These are phyloP conservation scores for Oncorhynchus nerka DNA, from an alignment of 2,113 vertebrate species.

Conservation along the genomic window DNA sequence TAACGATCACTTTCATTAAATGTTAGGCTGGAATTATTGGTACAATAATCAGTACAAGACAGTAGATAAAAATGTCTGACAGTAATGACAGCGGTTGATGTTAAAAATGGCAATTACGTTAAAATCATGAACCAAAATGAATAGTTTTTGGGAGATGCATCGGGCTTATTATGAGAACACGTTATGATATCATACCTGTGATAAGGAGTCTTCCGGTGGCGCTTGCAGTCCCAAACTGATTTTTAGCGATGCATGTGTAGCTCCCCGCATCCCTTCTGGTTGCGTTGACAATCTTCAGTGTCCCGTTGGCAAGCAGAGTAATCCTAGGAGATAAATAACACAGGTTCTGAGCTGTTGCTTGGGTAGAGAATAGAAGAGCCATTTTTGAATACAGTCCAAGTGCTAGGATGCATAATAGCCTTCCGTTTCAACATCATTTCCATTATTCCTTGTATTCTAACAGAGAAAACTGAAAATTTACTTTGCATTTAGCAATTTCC, in stretches of 20 bases:
- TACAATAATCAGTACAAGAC: not conserved
- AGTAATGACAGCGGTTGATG: not conserved
- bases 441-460: no score
- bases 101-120: not conserved
- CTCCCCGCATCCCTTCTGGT: conserved; percentile 82
- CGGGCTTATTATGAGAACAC: no score
- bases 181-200: conserved; percentile 75
- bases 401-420: not conserved
- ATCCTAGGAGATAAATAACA: conserved; percentile 68
- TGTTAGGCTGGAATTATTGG: not conserved
- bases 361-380: not conserved
- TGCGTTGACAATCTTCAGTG: conserved; percentile 83
- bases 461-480: not conserved
- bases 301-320: conserved; percentile 80
- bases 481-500: not conserved
- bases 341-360: not conserved
- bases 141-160: no score
- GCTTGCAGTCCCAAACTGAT: conserved; percentile 90
- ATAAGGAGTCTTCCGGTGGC: conserved; percentile 82
- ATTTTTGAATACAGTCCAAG: not conserved
- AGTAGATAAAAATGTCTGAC: no score
- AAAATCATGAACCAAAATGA: no score
- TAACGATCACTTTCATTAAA: not conserved
- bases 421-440: not conserved
- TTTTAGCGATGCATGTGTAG: conserved; percentile 87